Base-by-base conservation (phyloP, 2,888 invertebrate species). In the Xylota segnis region DNA sequence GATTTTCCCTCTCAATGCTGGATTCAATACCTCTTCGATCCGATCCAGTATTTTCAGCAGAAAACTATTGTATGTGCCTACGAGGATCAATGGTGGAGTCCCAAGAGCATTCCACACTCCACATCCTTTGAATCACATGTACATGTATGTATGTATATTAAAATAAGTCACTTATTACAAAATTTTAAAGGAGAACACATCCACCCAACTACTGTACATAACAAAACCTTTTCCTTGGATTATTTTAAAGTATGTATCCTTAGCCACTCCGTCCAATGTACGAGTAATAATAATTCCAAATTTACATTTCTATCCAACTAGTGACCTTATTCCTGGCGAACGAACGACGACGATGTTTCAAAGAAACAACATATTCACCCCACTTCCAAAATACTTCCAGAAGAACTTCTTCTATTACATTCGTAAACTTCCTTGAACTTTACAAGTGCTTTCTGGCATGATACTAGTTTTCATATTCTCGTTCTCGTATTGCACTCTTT, bases 341-440 rank as follows among this genome's bases (percentile, higher is more conserved):
- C 58, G n/a, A n/a, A n/a, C n/a, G 34, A 34, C 34, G 37, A 37
- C 12, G 10, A 37, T 1, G 59, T 54, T 61, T 77, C 59, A 74
- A 68, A 78, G 58, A 29, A 72, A 66, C 50, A 72, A 77, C 45
- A 78, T 47, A 65, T 34, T 43, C 70, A 56, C 32, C 32, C 54
- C 29, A 32, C 43, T 34, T 32, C 34, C 10, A 23, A 43, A 71
- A 61, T 68, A 74, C 78, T 74, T 81, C 18, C 59, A 65, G 70
- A 81, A 65, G 65, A 81, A 84, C 52, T 84, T 75, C 84, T 84
- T 71, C 83, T 75, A 81, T 84, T 81, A 79, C 81, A 81, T 75
- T 84, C 59, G 52, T 65, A 83, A 84, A 84, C 81, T 84, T 81
- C 70, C 71, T 81, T 81, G 81, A 84, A 84, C 84, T 84, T 84